Conservation (phyloP, 2,888 invertebrate species). For the Lochmaea capreae region DNA sequence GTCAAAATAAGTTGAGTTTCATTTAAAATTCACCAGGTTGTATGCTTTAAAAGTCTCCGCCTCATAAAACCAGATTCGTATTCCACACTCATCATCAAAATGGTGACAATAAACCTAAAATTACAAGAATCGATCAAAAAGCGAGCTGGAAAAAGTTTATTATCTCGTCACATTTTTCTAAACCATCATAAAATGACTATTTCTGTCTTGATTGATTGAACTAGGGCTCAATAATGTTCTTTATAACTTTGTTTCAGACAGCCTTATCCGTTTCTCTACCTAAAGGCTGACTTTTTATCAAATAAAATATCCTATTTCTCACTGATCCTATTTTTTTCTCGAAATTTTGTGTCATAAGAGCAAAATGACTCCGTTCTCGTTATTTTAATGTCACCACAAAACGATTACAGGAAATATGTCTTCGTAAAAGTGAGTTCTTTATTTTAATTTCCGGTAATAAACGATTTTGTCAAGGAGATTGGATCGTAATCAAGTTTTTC, state of each 20-base stretch:
- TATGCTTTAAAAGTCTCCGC: too few species aligned
- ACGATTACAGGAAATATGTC: constrained; percentile 15
- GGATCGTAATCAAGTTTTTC: constrained; percentile 16
- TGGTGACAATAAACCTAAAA: background rate
- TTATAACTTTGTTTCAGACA: constrained; percentile 21
- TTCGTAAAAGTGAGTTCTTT: constrained; percentile 6
- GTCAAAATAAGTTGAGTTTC: too few species aligned
- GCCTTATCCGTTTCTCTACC: constrained; percentile 19
- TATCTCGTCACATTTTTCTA: constrained; percentile 25
- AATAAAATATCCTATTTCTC: constrained; percentile 9
- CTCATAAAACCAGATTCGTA: too few species aligned
- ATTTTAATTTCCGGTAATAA: constrained; percentile 17
- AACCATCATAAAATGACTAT: constrained; percentile 27
- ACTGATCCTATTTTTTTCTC: background rate
- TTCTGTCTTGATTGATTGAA: constrained; percentile 18
- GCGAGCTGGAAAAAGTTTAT: constrained; percentile 22
- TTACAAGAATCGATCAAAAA: constrained; percentile 1
- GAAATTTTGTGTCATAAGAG: constrained; percentile 4
- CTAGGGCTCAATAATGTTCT: constrained; percentile 15
- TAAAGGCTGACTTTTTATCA: constrained; percentile 22
- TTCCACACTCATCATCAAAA: background rate
- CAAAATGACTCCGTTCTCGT: constrained; percentile 21
- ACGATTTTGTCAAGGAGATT: constrained; percentile 21
- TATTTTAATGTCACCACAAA: constrained; percentile 16
- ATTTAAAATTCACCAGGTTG: too few species aligned